A percentile compares a stretch with the other conserved stretches of the same genome.
Conservation (phyloP, 2,113 vertebrate genomes). For the Ammodytes marinus region DNA sequence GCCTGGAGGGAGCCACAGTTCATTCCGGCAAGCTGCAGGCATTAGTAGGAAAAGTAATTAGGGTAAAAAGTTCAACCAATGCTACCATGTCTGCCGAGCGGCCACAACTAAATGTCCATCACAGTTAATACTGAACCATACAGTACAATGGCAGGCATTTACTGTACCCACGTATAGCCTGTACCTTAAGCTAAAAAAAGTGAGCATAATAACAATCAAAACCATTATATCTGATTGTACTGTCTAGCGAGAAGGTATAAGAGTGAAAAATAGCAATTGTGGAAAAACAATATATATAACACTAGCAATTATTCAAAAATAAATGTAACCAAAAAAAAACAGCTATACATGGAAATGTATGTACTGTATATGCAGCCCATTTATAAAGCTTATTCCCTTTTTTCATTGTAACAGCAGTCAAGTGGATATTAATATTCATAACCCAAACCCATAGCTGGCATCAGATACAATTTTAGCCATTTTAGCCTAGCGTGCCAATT, state of each 20-base stretch:
- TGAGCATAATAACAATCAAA: conserved; percentile 40
- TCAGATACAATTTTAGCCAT: conserved; percentile 63
- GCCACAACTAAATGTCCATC: conserved; percentile 93
- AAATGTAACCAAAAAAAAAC: conserved; percentile 19
- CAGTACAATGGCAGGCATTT: conserved; percentile 83
- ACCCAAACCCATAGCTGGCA: conserved; percentile 64
- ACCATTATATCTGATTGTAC: not conserved
- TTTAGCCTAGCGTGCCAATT: conserved; percentile 60
- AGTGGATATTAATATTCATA: conserved; percentile 79
- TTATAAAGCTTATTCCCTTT: conserved; percentile 36
- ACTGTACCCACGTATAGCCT: too few relatives aligned
- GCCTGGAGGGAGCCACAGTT: conserved; percentile 91
- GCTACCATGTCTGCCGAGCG: conserved; percentile 87
- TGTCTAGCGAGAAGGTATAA: not conserved
- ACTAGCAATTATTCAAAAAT: not conserved
- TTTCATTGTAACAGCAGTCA: conserved; percentile 56
- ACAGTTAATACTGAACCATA: conserved; percentile 84
- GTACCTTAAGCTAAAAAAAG: not conserved
- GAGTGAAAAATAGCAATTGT: not conserved
- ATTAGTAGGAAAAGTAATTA: conserved; percentile 95
- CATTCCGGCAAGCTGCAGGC: conserved; percentile 93
- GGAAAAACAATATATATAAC: not conserved
- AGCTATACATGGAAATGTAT: conserved; percentile 30
- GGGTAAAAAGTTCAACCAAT: conserved; percentile 99
- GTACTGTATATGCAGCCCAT: conserved; percentile 45